Evolutionary conservation across 2,888 invertebrate genomes (phyloP).

Genomic region (Patella ulyssiponensis): DNA sequence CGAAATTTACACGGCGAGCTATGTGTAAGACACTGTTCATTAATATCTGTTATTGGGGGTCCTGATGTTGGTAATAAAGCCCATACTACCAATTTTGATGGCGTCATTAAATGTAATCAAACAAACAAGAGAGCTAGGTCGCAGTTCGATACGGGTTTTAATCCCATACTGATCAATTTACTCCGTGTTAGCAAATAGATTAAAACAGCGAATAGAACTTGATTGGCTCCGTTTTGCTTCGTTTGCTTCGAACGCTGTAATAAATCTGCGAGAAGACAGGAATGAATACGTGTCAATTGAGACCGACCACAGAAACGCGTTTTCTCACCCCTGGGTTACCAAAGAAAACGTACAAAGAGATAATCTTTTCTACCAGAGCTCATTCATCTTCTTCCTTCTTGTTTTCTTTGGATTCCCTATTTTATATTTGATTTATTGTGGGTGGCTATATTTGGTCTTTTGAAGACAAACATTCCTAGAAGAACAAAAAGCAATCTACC

Average conservation of each 20-base stretch:
- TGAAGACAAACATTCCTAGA: too few relatives aligned
- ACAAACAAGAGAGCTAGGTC: background rate
- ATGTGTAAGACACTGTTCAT: background rate
- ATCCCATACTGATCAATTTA: constrained; percentile 11
- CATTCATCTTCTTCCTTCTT: background rate
- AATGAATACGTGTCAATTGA: constrained; percentile 5
- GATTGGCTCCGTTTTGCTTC: constrained; percentile 3
- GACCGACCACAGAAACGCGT: background rate
- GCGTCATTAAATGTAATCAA: constrained; percentile 11
- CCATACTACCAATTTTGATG: background rate
- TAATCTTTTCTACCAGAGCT: constrained; percentile 1
- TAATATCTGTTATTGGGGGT: background rate
- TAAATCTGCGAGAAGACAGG: constrained; percentile 9
- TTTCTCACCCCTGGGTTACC: constrained; percentile 9
- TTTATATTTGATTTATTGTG: background rate
- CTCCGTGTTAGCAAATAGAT: constrained; percentile 9
- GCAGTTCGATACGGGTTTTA: constrained; percentile 12
- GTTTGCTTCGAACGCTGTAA: background rate
- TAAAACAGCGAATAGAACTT: constrained; percentile 10
- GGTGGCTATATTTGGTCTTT: too few relatives aligned
- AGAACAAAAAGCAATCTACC: too few relatives aligned
- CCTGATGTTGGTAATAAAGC: background rate
- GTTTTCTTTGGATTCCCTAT: background rate
- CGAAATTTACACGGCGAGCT: too few relatives aligned
- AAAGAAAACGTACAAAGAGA: constrained; percentile 2